Base-by-base conservation (phyloP, 1,140 invertebrate species). In the Macrosteles quadrilineatus region DNA sequence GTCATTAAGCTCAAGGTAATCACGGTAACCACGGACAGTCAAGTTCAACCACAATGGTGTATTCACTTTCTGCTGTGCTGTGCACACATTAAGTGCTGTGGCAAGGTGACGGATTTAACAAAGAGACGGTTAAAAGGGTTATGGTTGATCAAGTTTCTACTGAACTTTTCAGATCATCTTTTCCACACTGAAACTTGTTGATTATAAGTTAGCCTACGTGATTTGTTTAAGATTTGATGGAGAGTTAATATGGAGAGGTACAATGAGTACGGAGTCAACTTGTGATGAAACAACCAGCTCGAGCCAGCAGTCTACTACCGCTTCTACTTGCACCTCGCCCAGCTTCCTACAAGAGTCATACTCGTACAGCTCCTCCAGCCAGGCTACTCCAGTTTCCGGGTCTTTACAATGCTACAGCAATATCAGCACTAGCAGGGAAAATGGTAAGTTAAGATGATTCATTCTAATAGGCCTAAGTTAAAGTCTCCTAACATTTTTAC, bases 271-370 rank as follows among this genome's bases (percentile, higher is more conserved):
- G 4, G 55, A 59, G 12, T 59, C 55, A 59, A 59, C 55, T 29
- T 21, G 55, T 59, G 55, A 59, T 29, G 55, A 59, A 21, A 59
- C 55, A 25, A 50, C 47, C n/a, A 59, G 25, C 55, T 59, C 55
- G 6, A 59, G 55, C 25, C 6, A 27, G 27, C 55, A 59, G 25
- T 59, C 55, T 1, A 25, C 23, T 2, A 27, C 55, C 2, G n/a
- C 55, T 27, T 21, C 55, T 29, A 27, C 55, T 11, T 59, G 55
- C 55, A 59, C 55, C n/a, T 59, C 55, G 2, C 55, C 55, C 2
- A 59, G 55, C 23, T 59, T 59, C 25, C 23, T 21, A 14, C 23
- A 27, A 27, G 55, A 59, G 4, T 6, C 55, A 6, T 27, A 14
- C 12, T 59, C 55, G 9, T 59, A 59, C 25, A 27, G 2, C 25